phyloP scores from a whole-genome alignment of 2,113 vertebrate species.

The Oreamnos americanus region DNA sequence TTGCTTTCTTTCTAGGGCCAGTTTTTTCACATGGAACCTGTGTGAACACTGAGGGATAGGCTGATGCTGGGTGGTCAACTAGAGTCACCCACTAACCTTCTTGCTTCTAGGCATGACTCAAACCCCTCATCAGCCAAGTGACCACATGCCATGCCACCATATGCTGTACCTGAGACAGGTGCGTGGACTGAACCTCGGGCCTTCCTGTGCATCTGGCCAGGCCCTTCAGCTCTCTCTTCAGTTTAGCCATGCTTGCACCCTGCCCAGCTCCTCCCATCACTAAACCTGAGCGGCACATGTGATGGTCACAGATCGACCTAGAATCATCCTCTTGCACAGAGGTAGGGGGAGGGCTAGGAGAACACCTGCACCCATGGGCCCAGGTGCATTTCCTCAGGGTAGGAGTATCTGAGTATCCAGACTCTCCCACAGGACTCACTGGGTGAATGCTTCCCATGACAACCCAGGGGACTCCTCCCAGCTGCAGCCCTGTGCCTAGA shows the following conservation, averaged over 20 bases:
- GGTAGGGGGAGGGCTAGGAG: neutral
- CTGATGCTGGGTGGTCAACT: neutral
- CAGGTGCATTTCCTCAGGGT: neutral
- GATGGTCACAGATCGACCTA: neutral
- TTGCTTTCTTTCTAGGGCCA: neutral
- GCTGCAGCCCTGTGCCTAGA: neutral
- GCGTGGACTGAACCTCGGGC: neutral
- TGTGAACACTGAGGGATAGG: neutral
- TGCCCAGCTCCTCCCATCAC: neutral
- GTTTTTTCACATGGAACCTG: neutral
- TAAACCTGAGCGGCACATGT: rapidly evolving
- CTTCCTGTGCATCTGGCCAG: neutral
- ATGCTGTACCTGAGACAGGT: neutral
- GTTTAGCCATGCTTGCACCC: neutral
- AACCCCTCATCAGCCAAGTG: neutral
- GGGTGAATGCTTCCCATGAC: neutral
- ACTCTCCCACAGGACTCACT: neutral
- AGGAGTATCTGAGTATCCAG: neutral
- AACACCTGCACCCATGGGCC: neutral
- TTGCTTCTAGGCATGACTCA: neutral
- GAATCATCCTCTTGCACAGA: neutral
- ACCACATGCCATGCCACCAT: neutral
- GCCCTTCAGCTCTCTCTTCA: neutral
- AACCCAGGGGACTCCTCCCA: neutral
- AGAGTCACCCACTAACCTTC: neutral